Conservation (phyloP, 2,113 vertebrate genomes). For the Sturnira hondurensis region DNA sequence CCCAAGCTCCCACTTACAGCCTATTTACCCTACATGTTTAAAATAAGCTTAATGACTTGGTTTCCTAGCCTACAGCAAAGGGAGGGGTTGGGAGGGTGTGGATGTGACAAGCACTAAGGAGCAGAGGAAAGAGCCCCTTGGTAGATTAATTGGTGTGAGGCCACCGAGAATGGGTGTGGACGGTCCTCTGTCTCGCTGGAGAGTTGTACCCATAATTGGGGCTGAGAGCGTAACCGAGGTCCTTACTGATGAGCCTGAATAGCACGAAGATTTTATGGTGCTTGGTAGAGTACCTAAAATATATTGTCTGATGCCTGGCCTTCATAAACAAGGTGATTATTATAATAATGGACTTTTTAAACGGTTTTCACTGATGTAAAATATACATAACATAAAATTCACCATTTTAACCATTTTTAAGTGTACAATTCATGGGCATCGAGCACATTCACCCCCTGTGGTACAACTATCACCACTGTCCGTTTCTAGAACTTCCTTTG, state of each 20-base stretch:
- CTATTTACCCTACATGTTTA: constrained; percentile 26
- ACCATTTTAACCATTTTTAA: background rate
- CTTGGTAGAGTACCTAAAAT: background rate
- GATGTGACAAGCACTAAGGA: background rate
- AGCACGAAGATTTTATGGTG: background rate
- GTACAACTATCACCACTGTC: background rate
- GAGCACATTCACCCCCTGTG: fast-evolving
- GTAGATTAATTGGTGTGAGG: background rate
- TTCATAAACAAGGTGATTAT: background rate
- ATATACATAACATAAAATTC: background rate
- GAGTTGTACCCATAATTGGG: background rate
- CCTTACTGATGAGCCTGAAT: background rate
- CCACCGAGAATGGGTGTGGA: fast-evolving
- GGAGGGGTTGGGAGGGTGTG: too few relatives aligned
- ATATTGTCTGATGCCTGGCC: background rate
- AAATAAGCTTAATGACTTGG: constrained; percentile 50
- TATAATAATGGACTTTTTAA: background rate
- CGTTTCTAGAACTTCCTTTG: background rate
- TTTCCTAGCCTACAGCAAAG: background rate
- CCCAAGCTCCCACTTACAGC: background rate
- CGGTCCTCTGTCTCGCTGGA: background rate
- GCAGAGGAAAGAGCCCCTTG: background rate
- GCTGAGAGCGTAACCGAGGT: background rate
- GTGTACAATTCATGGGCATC: background rate
- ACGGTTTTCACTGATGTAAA: background rate